Evolutionary conservation across 2,888 invertebrate species (phyloP), one percentile per base, ranked within the genome.

Genomic region (Microdon myrmicae): DNA sequence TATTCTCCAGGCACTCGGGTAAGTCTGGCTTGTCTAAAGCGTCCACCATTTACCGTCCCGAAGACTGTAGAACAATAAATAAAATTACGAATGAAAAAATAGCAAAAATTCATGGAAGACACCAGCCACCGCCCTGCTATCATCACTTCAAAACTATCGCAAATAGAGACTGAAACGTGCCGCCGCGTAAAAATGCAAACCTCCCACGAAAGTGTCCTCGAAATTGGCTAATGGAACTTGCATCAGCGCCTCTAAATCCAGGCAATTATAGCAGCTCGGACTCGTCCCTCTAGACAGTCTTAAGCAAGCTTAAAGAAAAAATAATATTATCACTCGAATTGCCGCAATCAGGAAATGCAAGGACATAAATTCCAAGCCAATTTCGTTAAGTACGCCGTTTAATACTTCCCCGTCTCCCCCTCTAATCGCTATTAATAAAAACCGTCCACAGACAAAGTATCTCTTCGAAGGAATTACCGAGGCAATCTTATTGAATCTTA

Each of bases 401-500:
- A 56, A 64, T 44, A 43, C 45, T 25, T 43, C 25, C 47, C 51
- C 32, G 25, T n/a, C n/a, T n/a, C n/a, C n/a, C 32, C 35, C 41
- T 47, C 58, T 58, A 64, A 64, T 64, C 64, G 64, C 58, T 43
- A 53, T 53, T 58, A 58, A 64, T 64, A 64, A 64, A 64, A 64
- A 51, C 51, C 43, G 37, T 53, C 64, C 51, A 9, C 58, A 58
- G 51, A 64, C 64, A 64, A 64, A 64, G 47, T 47, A 54, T 35
- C 51, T 47, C 14, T 47, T 64, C 53, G 43, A 41, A 28, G 43
- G 38, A 64, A 58, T 64, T 53, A 58, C 45, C 43, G 45, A 26
- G 25, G 29, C 28, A 4, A 20, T 13, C 49, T 71, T 76, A 75
- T 77, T 77, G 75, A 76, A 76, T 75, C 71, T 73, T 61, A 69